Evolutionary conservation across 2,113 vertebrate genomes (phyloP), one percentile per base, ranked within the genome.

Genomic region (Fulmarus glacialis): DNA sequence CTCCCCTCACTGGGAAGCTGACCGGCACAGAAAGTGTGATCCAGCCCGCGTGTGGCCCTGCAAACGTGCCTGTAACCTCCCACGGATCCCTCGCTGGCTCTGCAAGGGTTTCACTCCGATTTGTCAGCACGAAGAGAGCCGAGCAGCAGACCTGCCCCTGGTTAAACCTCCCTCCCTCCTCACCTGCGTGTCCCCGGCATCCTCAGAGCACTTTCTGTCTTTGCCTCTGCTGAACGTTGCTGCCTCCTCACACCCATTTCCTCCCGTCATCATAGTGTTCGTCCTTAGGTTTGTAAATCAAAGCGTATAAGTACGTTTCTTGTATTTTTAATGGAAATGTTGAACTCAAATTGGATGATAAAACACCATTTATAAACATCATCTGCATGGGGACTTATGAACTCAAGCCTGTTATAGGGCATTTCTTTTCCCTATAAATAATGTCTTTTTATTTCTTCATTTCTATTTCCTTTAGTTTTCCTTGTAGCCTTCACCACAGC

Each of bases 171-270:
- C 3, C 12, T 6, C 4, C 9, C 36, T 38, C 43, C n/a, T 24
- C 13, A 3, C 15, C 64, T 8, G 14, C 11, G 1, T 4, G 15
- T 5, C 40, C 38, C 3, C 2, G 12, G 34, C 43, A 26, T 2
- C n/a, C 56, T 5, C 1, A 0, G 32, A 21, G 43, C 20, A 7
- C 21, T 40, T n/a, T 50, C 16, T 60, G 42, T 3, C 82, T 53
- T n/a, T 42, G 40, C 15, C 2, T 15, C 47, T 43, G 19, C 67
- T 67, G 23, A 38, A 2, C 34, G 0, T 6, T 13, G 29, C 59
- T 9, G 5, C 19, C 68, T 63, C 55, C 40, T 55, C 43, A 9
- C 4, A 0, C 12, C 27, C 18, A 0, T 9, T 18, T 74, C 24
- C 45, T 43, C 29, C 74, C 5, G 1, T 1, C 0, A 3, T 19